Evolutionary conservation across 1,140 invertebrate genomes (phyloP).

Genomic region (Drosophila yakuba): DNA sequence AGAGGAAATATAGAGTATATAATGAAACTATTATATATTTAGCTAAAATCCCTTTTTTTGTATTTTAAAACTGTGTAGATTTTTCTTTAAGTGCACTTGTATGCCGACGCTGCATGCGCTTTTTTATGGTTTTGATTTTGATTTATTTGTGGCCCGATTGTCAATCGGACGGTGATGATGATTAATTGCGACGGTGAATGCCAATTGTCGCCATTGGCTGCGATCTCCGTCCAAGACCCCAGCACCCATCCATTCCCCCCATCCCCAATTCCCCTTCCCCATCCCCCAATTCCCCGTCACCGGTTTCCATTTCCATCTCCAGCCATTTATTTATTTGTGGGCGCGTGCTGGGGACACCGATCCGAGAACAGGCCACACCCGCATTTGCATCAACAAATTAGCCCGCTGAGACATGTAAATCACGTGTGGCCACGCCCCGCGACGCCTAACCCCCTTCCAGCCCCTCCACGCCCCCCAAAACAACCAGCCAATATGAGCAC

Average conservation of each 20-base stretch:
- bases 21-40: too few species aligned
- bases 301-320: neutral
- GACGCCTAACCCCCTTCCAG: neutral
- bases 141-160: slow-evolving; percentile 79
- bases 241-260: too few species aligned
- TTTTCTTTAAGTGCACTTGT: slow-evolving; percentile 17
- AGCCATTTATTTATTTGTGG: slow-evolving; percentile 22
- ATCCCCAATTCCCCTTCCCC: too few species aligned
- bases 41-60: too few species aligned
- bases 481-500: neutral
- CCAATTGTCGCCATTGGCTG: slow-evolving; percentile 63
- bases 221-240: slow-evolving; percentile 1
- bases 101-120: slow-evolving; percentile 16
- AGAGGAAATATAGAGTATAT: too few species aligned
- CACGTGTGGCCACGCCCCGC: slow-evolving; percentile 28
- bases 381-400: slow-evolving; percentile 57
- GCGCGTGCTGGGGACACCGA: slow-evolving; percentile 51
- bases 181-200: slow-evolving; percentile 79
- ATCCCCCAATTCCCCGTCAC: neutral
- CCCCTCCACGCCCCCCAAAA: neutral
- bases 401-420: slow-evolving; percentile 54
- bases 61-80: too few species aligned
- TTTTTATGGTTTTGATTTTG: slow-evolving; percentile 68
- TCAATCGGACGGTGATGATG: slow-evolving; percentile 78
- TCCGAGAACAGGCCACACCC: slow-evolving; percentile 53